phyloP scores from a whole-genome alignment of 2,797 vertebrate genomes.

The Lindbergichthys nudifrons region DNA sequence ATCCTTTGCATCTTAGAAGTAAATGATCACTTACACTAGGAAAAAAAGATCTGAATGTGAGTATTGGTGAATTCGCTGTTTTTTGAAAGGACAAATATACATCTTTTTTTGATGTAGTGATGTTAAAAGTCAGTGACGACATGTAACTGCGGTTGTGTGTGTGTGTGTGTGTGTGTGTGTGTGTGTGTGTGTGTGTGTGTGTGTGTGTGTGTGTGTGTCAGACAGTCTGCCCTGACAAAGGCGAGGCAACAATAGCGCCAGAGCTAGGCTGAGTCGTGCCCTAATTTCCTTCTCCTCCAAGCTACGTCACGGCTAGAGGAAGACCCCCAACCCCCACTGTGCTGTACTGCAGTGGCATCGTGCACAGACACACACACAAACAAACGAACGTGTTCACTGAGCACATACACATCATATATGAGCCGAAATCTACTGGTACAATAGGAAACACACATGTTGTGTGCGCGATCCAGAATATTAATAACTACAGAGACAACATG shows the following conservation, averaged over 20 bases:
- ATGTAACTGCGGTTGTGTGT: background rate
- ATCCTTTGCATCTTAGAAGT: background rate
- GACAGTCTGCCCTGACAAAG: conserved; percentile 44
- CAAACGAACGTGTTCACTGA: background rate
- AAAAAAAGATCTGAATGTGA: background rate
- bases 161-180: conserved; percentile 13
- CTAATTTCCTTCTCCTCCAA: conserved; percentile 71
- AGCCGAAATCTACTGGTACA: conserved; percentile 1
- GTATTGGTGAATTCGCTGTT: background rate
- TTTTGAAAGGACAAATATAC: background rate
- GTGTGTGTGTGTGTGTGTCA: conserved; percentile 14
- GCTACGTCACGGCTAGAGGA: conserved; percentile 60
- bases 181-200: conserved; percentile 24
- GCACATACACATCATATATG: background rate
- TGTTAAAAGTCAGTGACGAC: conserved; percentile 17
- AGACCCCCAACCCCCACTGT: conserved; percentile 74
- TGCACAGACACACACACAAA: conserved; percentile 8
- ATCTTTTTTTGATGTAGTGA: background rate
- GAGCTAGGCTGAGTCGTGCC: conserved; percentile 61
- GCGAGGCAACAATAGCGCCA: conserved; percentile 62
- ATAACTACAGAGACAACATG: conserved; percentile 9
- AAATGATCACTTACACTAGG: conserved; percentile 4
- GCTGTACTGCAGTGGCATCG: conserved; percentile 39
- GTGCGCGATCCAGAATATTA: background rate
- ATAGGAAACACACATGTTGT: conserved; percentile 13